These are phyloP conservation scores for Tetranychus urticae DNA, from an alignment of 1,140 invertebrate genomes.

Conservation along the genomic window DNA sequence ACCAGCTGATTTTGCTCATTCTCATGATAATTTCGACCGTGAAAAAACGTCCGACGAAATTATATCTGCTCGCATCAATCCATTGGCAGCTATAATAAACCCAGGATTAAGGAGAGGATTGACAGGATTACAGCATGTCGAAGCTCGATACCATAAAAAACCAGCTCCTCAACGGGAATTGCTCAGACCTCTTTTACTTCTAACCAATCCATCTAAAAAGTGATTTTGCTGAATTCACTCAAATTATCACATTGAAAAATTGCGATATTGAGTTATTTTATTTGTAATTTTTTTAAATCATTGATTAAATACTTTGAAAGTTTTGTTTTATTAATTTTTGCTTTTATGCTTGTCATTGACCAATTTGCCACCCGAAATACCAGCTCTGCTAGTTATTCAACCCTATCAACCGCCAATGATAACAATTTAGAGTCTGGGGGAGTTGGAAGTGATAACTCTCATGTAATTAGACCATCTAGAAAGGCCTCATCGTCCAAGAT, in stretches of 20 bases:
- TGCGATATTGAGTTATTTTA: no score
- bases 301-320: no score
- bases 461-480: no score
- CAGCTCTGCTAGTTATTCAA: not conserved
- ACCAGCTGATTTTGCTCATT: not conserved
- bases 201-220: not conserved
- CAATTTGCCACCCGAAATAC: conserved; percentile 30
- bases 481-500: conserved; percentile 27
- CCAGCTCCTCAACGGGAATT: not conserved
- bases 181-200: not conserved
- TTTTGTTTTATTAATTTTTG: conserved; percentile 29
- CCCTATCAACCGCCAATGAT: not conserved
- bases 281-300: no score
- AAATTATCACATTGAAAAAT: no score
- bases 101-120: not conserved
- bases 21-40: not conserved
- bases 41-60: not conserved
- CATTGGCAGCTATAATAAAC: not conserved
- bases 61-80: not conserved
- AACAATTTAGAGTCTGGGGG: no score
- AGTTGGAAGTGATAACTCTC: no score
- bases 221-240: not conserved
- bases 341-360: conserved; percentile 93
- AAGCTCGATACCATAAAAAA: not conserved
- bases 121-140: not conserved